phyloP scores from a whole-genome alignment of 2,888 invertebrate species.

The Seira sanloemensis region DNA sequence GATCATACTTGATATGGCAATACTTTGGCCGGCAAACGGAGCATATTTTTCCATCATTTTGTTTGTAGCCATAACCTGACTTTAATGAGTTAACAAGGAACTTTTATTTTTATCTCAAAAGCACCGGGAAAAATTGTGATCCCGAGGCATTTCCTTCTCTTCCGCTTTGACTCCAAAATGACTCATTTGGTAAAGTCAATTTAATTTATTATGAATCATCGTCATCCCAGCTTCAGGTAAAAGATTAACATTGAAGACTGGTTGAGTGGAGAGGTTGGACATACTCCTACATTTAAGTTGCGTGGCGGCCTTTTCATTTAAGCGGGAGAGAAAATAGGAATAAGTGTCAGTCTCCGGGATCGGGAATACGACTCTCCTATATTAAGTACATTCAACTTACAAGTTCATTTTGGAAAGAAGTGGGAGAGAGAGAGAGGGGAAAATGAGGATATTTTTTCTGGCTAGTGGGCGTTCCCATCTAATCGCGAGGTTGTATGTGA shows the following conservation, averaged over 20 bases:
- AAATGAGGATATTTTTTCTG: neutral
- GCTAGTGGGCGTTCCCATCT: neutral
- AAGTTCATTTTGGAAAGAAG: neutral
- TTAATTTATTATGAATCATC: constrained; percentile 37
- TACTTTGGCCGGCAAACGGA: neutral
- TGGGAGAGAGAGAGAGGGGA: neutral
- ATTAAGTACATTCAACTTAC: neutral
- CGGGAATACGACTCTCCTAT: too few relatives aligned
- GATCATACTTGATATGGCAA: neutral
- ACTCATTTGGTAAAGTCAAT: neutral
- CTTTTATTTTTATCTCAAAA: too few relatives aligned
- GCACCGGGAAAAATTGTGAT: too few relatives aligned
- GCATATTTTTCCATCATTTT: too few relatives aligned
- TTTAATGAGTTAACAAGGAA: neutral
- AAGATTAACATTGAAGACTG: neutral
- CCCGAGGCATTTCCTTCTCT: too few relatives aligned
- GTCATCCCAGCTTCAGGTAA: neutral
- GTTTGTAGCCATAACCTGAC: constrained; percentile 18
- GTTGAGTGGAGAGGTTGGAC: neutral
- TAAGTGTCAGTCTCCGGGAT: too few relatives aligned
- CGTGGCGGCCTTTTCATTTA: neutral
- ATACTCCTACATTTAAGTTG: neutral
- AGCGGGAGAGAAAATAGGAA: too few relatives aligned
- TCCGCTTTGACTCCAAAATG: neutral
- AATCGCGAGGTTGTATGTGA: neutral